Base-by-base conservation (phyloP, 2,888 invertebrate genomes). In the Lasioglossum calceatum region DNA sequence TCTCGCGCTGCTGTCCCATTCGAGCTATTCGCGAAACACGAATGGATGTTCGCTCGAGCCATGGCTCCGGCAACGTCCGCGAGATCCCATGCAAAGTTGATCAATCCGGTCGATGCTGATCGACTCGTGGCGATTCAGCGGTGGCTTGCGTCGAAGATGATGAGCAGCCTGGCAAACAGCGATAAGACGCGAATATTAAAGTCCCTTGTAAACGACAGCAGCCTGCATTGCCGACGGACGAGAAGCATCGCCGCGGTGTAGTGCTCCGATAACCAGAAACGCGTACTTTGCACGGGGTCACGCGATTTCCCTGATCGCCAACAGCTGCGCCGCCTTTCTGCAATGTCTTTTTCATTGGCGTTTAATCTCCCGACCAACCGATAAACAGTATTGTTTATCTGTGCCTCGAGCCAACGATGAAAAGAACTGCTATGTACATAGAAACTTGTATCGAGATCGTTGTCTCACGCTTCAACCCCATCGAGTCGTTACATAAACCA, bases 271-370 rank as follows among this genome's bases (percentile, higher is more conserved):
- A 90, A 87, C 61, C 73, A 78, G 36, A 36, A 78, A 61, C 50
- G 78, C 73, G 89, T 81, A 90, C 87, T 87, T 90, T 90, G 85
- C 77, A 89, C 87, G 32, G 58, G 39, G 84, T 86, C 90, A 81
- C 83, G 81, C 89, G 89, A 85, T 79, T 76, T 79, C 84, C 8
- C 50, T 79, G 90, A 89, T 92, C 89, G 83, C 58, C 79, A 84
- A 61, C 86, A 77, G 74, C 84, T 87, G 80, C 85, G 71, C 61
- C 78, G 73, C 58, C 78, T 61, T 54, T 54, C 71, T 32, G 14
- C 54, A 72, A 77, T 79, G 61, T 79, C 4, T 79, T 64, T 32
- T 27, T 44, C 44, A 23, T 61, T 44, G 23, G 23, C 27, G n/a
- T 32, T 75, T 78, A 75, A 36, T n/a, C 23, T 54, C 5, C 0